Evolutionary conservation across 35 echinoderm and acorn worm species (phyloP), one percentile per base, ranked within the genome.

Genomic region (Stichopus chloronotus): DNA sequence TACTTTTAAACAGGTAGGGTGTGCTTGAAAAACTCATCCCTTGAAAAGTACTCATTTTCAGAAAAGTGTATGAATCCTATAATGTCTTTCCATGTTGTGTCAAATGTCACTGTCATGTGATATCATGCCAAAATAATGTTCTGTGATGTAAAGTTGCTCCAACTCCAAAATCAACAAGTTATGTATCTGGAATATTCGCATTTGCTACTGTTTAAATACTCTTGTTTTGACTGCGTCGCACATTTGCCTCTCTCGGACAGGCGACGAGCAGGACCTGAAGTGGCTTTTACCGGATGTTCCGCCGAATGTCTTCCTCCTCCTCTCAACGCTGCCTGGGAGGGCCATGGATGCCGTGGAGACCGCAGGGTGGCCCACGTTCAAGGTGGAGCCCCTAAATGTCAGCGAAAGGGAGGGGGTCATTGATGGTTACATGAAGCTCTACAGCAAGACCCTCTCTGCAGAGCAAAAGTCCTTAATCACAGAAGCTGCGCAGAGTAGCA

Each of bases 291-390:
- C 63, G 59, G 58, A 52, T 52, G 59, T 98, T 14, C 96, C 96
- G 9, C 56, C 25, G 7, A 94, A 94, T 72, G 92, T 98, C 8
- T 55, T 92, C 7, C 92, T 98, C 81, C 72, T 98, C 13, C 82
- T 95, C 13, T 98, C 96, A 5, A 98, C 94, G 63, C 90, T 98
- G 53, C 96, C 96, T 24, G 96, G 94, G 14, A 88, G 76, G 90
- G 89, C 94, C 16, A 72, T 92, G 21, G 96, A 98, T 61, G 94
- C 90, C 0, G 92, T 98, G n/a, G 23, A 69, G 2, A 10, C 24
- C 23, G 83, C 90, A 13, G 86, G 90, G 7, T 95, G 94, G 96
- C 96, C 96, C 21, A 94, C 92, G 6, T 92, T 95, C 24, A 76
- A 85, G 59, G 90, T 98, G 13, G 58, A 92, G 76, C 92, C 92